Evolutionary conservation across 1,140 invertebrate genomes (phyloP).

Genomic region (Penaeus indicus): DNA sequence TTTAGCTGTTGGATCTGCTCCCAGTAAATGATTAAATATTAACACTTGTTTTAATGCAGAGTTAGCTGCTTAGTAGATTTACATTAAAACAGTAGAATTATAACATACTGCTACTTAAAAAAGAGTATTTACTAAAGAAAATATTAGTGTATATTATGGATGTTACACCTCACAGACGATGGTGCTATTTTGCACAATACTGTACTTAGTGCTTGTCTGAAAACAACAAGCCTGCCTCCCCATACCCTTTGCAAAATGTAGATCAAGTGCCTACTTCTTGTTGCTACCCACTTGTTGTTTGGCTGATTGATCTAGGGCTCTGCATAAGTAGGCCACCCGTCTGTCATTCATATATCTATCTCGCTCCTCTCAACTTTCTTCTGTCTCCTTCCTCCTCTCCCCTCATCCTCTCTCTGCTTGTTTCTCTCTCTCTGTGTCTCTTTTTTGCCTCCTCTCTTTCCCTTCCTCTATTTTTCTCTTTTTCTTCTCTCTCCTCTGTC

Average conservation of each 20-base stretch:
- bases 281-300: constrained; percentile 50
- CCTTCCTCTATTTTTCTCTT: no score
- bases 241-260: constrained; percentile 55
- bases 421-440: no score
- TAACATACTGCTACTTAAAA: constrained; percentile 34
- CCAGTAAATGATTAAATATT: constrained; percentile 53
- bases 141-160: constrained; percentile 47
- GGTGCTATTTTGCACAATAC: constrained; percentile 59
- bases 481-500: no score
- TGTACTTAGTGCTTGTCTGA: constrained; percentile 54
- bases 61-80: constrained; percentile 57
- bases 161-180: constrained; percentile 50
- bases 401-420: no score
- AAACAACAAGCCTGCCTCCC: constrained; percentile 50
- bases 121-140: constrained; percentile 28
- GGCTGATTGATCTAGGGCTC: constrained; percentile 42
- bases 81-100: constrained; percentile 43
- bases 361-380: no score
- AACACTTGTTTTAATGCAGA: constrained; percentile 59
- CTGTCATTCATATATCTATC: neutral
- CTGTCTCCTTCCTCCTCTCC: no score
- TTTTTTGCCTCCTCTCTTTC: no score
- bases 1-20: constrained; percentile 59
- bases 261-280: constrained; percentile 55
- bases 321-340: constrained; percentile 51